These are phyloP conservation scores for Salminus brasiliensis DNA, from an alignment of 2,113 vertebrate genomes.

Conservation along the genomic window DNA sequence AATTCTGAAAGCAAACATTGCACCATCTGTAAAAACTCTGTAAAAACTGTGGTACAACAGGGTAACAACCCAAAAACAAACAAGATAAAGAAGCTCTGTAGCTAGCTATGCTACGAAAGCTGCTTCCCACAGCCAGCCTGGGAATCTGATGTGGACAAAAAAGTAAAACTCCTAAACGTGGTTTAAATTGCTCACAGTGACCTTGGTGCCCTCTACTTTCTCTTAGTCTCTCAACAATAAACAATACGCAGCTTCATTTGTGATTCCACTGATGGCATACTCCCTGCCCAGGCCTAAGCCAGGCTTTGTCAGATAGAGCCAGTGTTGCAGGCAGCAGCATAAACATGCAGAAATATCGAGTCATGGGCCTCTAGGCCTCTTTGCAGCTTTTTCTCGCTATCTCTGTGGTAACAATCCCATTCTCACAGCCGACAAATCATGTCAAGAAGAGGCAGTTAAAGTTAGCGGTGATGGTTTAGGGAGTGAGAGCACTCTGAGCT, in stretches of 20 bases:
- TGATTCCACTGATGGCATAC: conserved; percentile 28
- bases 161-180: conserved; percentile 2
- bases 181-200: conserved; percentile 3
- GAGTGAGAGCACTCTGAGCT: conserved; percentile 6
- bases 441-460: not conserved
- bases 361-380: not conserved
- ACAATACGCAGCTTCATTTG: conserved; percentile 23
- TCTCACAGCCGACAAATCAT: conserved; percentile 20
- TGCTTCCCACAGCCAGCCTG: not conserved
- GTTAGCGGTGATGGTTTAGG: conserved; percentile 1
- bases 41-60: too few relatives aligned
- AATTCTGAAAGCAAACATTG: too few relatives aligned
- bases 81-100: not conserved
- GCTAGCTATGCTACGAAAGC: not conserved
- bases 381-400: not conserved
- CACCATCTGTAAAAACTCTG: too few relatives aligned
- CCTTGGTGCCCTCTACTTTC: not conserved
- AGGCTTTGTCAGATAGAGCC: conserved; percentile 25
- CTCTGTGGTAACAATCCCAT: not conserved
- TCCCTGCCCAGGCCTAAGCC: conserved; percentile 10
- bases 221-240: conserved; percentile 13
- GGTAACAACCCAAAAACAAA: too few relatives aligned
- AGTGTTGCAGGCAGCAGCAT: conserved; percentile 39
- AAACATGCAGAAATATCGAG: conserved; percentile 40
- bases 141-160: not conserved